Percentiles rank a stretch among this genome's conserved stretches.
Conservation (phyloP, 2,113 vertebrate species). For the Gracilinanus agilis region DNA sequence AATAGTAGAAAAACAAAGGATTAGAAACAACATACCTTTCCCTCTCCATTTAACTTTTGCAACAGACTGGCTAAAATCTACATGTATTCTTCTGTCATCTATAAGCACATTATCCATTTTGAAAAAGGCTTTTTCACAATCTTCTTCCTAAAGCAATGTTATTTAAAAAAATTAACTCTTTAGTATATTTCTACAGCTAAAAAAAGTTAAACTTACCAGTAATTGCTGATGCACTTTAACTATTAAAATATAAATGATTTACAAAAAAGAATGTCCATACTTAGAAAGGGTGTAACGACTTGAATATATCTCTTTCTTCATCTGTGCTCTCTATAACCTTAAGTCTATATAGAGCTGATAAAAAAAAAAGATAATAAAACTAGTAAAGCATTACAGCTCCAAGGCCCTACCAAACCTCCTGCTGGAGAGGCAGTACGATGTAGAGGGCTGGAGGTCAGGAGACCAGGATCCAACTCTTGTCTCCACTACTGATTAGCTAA, state of each 20-base stretch:
- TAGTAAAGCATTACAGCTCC: not conserved
- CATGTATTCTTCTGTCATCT: slow-evolving; percentile 96
- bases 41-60: slow-evolving; percentile 98
- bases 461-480: slow-evolving; percentile 12
- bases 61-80: slow-evolving; percentile 99
- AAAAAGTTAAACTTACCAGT: not conserved
- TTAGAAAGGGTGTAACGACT: not conserved
- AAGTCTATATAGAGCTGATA: not conserved
- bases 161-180: slow-evolving; percentile 66
- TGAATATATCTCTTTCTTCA: not conserved
- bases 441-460: not conserved
- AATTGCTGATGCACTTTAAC: not conserved
- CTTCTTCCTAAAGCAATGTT: slow-evolving; percentile 88
- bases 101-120: slow-evolving; percentile 99
- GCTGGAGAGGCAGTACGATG: not conserved
- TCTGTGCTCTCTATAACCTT: no score
- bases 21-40: slow-evolving; percentile 88
- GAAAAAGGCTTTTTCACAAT: slow-evolving; percentile 98
- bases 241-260: not conserved
- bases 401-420: not conserved
- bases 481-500: not conserved
- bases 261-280: not conserved
- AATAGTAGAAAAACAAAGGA: slow-evolving; percentile 36
- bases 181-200: slow-evolving; percentile 44
- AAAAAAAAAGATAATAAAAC: not conserved